Evolutionary conservation across 2,113 vertebrate species (phyloP), one percentile per base, ranked within the genome.

Genomic region (Myrmophylax atrothorax): DNA sequence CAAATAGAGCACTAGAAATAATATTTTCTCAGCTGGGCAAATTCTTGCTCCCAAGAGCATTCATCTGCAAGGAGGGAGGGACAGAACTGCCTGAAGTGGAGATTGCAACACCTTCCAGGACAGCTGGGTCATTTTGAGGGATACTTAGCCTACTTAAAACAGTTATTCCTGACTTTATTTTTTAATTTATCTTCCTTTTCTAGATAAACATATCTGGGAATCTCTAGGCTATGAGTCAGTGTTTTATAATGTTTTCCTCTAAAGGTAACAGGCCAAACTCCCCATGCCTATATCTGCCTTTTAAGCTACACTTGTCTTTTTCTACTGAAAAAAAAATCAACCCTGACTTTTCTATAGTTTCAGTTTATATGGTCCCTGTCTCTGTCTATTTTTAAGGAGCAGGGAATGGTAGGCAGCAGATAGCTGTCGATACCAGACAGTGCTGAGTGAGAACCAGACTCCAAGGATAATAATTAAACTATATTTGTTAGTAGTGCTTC

Each of bases 1-100:
- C 52, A 96, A 88, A 94, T 49, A 80, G 18, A 91, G 44, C 42
- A 93, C 58, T 63, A 90, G 66, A 73, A 95, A 96, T n/a, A 76
- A 50, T 73, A 68, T 74, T 93, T 91, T 70, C 81, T 74, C 70
- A 90, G 67, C 15, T 56, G 78, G 67, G 63, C 93, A 92, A 74
- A 60, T 60, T 40, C 38, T 44, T 1, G 3, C 52, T 86, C 93
- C 72, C 76, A 63, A 44, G 58, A 81, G 66, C 68, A 37, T 67
- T 84, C 73, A 94, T 68, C 84, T 89, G 52, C 1, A 3, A 87
- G 52, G 11, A 58, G 6, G 52, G 68, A 56, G 29, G 33, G 59
- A 42, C 40, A 63, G 18, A 23, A 23, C 60, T 70, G 33, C 18
- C 82, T 63, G 28, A 49, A 64, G 9, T 13, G 11, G 59, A 73